Evolutionary conservation across 2,113 vertebrate genomes (phyloP), one percentile per base, ranked within the genome.

Genomic region (Pholis gunnellus): DNA sequence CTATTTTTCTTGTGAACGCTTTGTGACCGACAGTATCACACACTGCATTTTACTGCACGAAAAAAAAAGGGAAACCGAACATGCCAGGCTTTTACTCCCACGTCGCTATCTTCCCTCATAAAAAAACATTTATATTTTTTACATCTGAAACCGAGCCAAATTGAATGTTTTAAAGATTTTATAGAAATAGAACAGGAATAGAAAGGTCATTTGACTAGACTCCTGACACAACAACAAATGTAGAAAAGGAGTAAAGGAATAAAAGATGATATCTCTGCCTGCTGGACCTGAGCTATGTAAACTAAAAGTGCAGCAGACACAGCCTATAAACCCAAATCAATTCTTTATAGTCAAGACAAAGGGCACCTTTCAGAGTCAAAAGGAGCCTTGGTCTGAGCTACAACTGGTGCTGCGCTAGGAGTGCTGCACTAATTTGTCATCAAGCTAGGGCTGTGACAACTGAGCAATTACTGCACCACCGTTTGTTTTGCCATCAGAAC

Each of bases 351-450:
- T 86, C 69, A 75, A 91, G 84, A 93, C 86, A 91, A 91, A 93
- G 87, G 91, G 80, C 85, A 91, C 88, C 89, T 91, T 88, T 89
- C 74, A 86, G 82, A 88, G 78, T 83, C 71, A 78, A 79, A 57
- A 88, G 72, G 75, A 86, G 87, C 81, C 69, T 91, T 88, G 81
- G 86, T 83, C 74, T 80, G 84, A 84, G 85, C 88, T 71, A 82
- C 66, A 54, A 85, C 59, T 67, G 57, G 82, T 75, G 81, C 84
- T 85, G 78, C 72, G 81, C 74, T 85, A 77, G 44, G 72, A 50
- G 56, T 90, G 77, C 82, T 88, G 88, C 91, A 92, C 91, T 95
- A 92, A 93, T 95, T 93, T 93, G 91, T 94, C 93, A 93, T 88
- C 90, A 92, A 85, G 75, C 87, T 76, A 48, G 66, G 72, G 80